Base-by-base conservation (phyloP, 1,140 invertebrate genomes). In the Thaumetopoea pityocampa region DNA sequence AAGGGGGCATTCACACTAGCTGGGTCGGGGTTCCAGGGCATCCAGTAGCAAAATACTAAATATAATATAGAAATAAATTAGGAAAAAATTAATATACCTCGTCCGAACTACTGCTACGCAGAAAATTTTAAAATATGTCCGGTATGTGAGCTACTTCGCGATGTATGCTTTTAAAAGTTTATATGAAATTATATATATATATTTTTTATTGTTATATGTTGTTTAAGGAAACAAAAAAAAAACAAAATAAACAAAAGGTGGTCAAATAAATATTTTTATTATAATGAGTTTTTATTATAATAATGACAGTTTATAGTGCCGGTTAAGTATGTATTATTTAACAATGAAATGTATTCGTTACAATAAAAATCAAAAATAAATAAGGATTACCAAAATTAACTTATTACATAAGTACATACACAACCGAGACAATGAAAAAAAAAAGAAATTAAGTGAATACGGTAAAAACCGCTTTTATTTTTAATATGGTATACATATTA, bases 371-470 rank as follows among this genome's bases (percentile, higher is more conserved):
- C 53, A 76, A 74, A 74, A 66, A 65, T 71, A 73, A 76, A 59
- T 66, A 60, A 63, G 50, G 33, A 54, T 48, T 62, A 73, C 64
- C 64, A 70, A 81, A 68, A 59, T 60, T 29, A 79, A 76, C 64
- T 76, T 80, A 77, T 62, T 65, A 67, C 59, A 81, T 83, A 83
- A 83, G 79, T 83, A 83, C 79, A 79, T 73, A 83, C 79, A 83
- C 77, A 83, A 83, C 79, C 76, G 72, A 80, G 67, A 72, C 65
- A 69, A 73, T 62, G 58, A 67, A 69, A 72, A 76, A 69, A 66
- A 64, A 67, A 42, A 55, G 67, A 55, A 65, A 59, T 49, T 63
- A 71, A 67, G 47, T 67, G 48, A 41, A 59, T 55, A 53, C 57
- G 55, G 35, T 66, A 69, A 66, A 66, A 67, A 51, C 54, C 37